Percentiles rank a stretch among this genome's conserved stretches.
These are phyloP conservation scores for Rhogogaster chlorosoma DNA, from an alignment of 2,888 invertebrate genomes.

Conservation along the genomic window DNA sequence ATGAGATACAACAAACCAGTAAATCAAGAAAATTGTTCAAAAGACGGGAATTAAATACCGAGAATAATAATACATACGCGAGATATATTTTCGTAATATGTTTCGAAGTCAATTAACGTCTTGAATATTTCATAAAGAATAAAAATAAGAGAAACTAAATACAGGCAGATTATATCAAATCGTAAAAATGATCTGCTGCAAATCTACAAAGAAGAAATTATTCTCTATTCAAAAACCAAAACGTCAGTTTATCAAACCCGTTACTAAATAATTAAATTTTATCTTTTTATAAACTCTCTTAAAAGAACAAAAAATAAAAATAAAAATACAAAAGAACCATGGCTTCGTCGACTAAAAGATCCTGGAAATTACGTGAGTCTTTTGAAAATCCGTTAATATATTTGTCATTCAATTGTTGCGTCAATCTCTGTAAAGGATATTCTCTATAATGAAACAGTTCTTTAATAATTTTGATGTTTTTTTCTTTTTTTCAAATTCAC, in stretches of 20 bases:
- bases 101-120: background rate
- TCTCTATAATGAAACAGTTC: conserved; percentile 44
- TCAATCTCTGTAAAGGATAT: conserved; percentile 15
- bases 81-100: background rate
- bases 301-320: background rate
- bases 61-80: background rate
- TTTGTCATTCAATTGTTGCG: background rate
- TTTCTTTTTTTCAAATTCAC: background rate
- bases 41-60: background rate
- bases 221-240: conserved; percentile 64
- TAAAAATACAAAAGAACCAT: conserved; percentile 60
- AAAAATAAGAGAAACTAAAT: background rate
- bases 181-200: conserved; percentile 65
- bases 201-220: conserved; percentile 68
- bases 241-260: conserved; percentile 55
- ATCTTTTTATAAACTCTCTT: background rate
- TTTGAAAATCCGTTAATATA: background rate
- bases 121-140: background rate
- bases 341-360: conserved; percentile 83
- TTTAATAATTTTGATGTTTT: background rate
- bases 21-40: conserved; percentile 47
- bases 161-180: background rate
- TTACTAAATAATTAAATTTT: conserved; percentile 18
- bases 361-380: conserved; percentile 91
- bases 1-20: conserved; percentile 53